A percentile compares a stretch with the other conserved stretches of the same genome.
Evolutionary conservation across 1,140 invertebrate genomes (phyloP).

Genomic region (Sycophila sp.): DNA sequence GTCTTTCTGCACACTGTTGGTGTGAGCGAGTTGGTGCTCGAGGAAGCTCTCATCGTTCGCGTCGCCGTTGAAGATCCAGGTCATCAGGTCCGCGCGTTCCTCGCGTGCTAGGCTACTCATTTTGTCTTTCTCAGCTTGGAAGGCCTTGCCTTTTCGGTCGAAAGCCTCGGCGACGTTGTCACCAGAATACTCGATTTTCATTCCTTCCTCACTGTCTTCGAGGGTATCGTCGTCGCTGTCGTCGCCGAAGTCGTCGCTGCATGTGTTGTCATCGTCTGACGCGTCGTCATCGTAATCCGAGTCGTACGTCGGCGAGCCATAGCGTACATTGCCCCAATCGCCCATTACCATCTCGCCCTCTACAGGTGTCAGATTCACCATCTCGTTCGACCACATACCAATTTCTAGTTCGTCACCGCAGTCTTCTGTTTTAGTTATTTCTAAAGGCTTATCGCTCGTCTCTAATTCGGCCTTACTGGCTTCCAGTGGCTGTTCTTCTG

Average conservation of each 20-base stretch:
- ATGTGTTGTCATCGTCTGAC: slow-evolving; percentile 63
- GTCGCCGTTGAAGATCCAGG: slow-evolving; percentile 49
- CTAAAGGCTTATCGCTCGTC: no score
- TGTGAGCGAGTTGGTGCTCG: slow-evolving; percentile 49
- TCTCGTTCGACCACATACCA: slow-evolving; percentile 91
- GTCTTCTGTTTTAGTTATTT: no score
- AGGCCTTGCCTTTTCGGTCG: slow-evolving; percentile 70
- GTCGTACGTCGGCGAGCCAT: slow-evolving; percentile 57
- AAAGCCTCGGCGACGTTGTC: slow-evolving; percentile 87
- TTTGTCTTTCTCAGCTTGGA: slow-evolving; percentile 44
- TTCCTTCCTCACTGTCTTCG: slow-evolving; percentile 46
- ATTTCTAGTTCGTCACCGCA: slow-evolving; percentile 77
- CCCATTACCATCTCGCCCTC: no score
- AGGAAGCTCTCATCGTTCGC: slow-evolving; percentile 43
- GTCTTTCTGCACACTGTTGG: slow-evolving; percentile 49
- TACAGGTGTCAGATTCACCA: slow-evolving; percentile 69
- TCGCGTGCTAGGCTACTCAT: slow-evolving; percentile 46
- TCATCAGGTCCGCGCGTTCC: slow-evolving; percentile 50
- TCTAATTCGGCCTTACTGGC: slow-evolving; percentile 43
- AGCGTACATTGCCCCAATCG: slow-evolving; percentile 55
- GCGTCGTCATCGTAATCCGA: slow-evolving; percentile 63
- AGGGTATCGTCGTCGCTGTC: slow-evolving; percentile 49
- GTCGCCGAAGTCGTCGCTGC: slow-evolving; percentile 53
- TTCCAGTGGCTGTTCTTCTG: slow-evolving; percentile 46
- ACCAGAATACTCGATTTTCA: slow-evolving; percentile 82